Evolutionary conservation across 2,113 vertebrate species (phyloP).

Genomic region (Hassar affinis): DNA sequence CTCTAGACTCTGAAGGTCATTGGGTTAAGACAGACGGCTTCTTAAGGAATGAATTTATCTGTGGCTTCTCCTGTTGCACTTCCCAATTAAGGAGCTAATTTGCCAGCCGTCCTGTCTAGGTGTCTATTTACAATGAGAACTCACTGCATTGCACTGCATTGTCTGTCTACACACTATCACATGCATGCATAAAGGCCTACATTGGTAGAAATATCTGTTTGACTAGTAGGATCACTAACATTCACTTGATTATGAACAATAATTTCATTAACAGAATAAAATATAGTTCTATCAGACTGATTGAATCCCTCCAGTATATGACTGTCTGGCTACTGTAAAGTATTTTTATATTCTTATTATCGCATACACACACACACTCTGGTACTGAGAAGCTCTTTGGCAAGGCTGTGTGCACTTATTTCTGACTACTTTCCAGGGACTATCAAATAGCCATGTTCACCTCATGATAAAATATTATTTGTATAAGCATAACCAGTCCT

Average conservation of each 20-base stretch:
- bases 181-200: background rate
- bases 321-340: conserved; percentile 28
- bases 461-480: conserved; percentile 38
- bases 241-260: background rate
- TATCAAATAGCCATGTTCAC: conserved; percentile 11
- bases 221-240: background rate
- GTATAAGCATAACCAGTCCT: conserved; percentile 8
- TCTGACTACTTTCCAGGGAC: background rate
- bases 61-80: conserved; percentile 29
- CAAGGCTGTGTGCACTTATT: background rate
- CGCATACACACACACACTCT: background rate
- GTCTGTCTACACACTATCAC: background rate
- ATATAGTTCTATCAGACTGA: background rate
- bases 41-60: conserved; percentile 15
- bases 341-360: background rate
- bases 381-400: background rate
- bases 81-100: conserved; percentile 47
- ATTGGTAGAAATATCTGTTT: background rate
- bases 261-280: background rate
- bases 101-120: conserved; percentile 8
- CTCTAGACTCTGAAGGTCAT: conserved; percentile 24
- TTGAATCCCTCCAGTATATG: background rate
- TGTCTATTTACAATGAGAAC: conserved; percentile 13
- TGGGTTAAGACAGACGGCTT: conserved; percentile 9
- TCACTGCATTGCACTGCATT: background rate